These are phyloP conservation scores for Saxidomus purpurata DNA, from an alignment of 1,140 invertebrate genomes.

Conservation along the genomic window DNA sequence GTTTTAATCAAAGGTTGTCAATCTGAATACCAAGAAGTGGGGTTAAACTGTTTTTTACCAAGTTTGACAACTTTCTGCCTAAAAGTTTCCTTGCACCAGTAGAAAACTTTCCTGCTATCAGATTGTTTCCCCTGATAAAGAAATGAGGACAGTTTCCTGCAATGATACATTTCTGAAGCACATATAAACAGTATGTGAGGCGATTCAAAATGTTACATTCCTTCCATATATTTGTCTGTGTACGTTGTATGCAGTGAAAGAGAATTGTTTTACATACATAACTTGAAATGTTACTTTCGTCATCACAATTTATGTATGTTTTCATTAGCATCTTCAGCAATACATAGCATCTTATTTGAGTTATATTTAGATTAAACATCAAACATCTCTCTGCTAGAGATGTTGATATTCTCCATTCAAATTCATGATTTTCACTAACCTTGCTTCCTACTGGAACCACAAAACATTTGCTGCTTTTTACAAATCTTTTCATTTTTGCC, in stretches of 20 bases:
- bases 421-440: not conserved
- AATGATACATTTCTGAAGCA: not conserved
- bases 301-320: not conserved
- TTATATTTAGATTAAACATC: slow-evolving; percentile 27
- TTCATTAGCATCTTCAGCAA: not conserved
- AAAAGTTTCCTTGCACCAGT: not conserved
- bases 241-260: slow-evolving; percentile 3
- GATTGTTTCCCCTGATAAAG: not conserved
- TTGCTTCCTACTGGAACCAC: slow-evolving; percentile 4
- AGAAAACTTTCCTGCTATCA: not conserved
- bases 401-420: slow-evolving; percentile 31
- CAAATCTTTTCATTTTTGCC: not conserved
- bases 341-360: slow-evolving; percentile 5
- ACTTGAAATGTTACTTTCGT: not conserved
- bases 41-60: not conserved
- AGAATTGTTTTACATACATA: slow-evolving; percentile 15
- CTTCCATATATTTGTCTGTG: not conserved
- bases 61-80: not conserved
- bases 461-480: not conserved
- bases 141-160: not conserved
- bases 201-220: not conserved
- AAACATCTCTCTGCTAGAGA: not conserved
- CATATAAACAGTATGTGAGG: not conserved
- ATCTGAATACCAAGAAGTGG: not conserved
- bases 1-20: not conserved